Base-by-base conservation (phyloP, 2,797 vertebrate genomes). In the Loris lydekkerianus region DNA sequence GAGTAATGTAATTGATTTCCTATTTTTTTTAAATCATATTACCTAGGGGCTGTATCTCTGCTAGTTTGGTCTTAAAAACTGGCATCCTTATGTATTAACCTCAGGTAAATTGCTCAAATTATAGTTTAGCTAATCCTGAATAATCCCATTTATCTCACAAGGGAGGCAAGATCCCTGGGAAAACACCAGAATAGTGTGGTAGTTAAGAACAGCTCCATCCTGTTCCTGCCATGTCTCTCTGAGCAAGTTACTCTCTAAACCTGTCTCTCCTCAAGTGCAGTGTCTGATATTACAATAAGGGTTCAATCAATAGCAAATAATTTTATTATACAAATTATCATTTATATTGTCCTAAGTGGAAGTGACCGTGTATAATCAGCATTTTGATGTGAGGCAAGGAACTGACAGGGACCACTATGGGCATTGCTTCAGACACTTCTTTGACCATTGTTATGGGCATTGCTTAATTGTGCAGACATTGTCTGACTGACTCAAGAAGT, bases 51-150 rank as follows among this genome's bases (percentile, higher is more conserved):
- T 46, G 4, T 23, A 91, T 91, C 37, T 91, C 83, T 86, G 72
- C 15, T 43, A 21, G 8, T 40, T 65, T 69, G 21, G 40, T 75
- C 86, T 86, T 89, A 89, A 93, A 97, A 88, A 78, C 14, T 85
- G 29, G 34, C 31, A 49, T 60, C 67, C 29, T 58, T 77, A 49
- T 40, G 10, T 72, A 73, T 43, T 18, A 46, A 85, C 4, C 27
- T 86, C 21, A 53, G 29, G 29, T 63, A 91, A 91, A 21, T 58
- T 86, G 31, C 23, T 93, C 49, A 86, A 80, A 95, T 56, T 73
- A 15, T 27, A 72, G 10, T 25, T 89, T 73, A 76, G 43, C 25
- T 84, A 85, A 73, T 72, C 69, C 31, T 18, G 82, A 83, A 92
- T 69, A 46, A 78, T 53, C 34, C 75, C 75, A 73, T 7, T 60